A percentile compares a stretch with the other conserved stretches of the same genome.
These are phyloP conservation scores for Scaptomyza caliginosa DNA, from an alignment of 2,888 invertebrate species.

Conservation along the genomic window DNA sequence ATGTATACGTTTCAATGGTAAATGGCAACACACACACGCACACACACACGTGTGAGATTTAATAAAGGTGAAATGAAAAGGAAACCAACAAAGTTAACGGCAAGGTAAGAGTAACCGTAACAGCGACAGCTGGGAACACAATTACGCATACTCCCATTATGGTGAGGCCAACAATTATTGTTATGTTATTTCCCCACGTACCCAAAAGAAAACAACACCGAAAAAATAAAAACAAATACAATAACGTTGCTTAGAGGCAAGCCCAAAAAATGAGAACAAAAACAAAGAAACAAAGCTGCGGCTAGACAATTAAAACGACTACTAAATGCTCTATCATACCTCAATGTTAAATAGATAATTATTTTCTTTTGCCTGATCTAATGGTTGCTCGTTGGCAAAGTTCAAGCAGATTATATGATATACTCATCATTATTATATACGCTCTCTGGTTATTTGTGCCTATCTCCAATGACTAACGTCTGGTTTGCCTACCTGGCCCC, in stretches of 20 bases:
- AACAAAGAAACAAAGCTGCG: not conserved
- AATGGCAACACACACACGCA: constrained; percentile 10
- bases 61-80: constrained; percentile 48
- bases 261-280: constrained; percentile 13
- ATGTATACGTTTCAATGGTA: no score
- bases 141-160: constrained; percentile 26
- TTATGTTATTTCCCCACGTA: constrained; percentile 34
- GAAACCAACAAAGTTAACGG: constrained; percentile 46
- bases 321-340: constrained; percentile 1
- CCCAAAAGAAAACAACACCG: not conserved
- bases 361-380: not conserved
- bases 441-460: constrained; percentile 20
- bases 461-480: constrained; percentile 12
- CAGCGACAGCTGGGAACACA: constrained; percentile 42
- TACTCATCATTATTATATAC: constrained; percentile 6
- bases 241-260: constrained; percentile 21
- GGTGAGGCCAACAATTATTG: constrained; percentile 32
- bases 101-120: not conserved
- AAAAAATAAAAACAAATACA: not conserved
- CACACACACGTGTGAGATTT: constrained; percentile 4
- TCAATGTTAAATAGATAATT: no score
- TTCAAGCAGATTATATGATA: not conserved
- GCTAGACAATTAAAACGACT: not conserved
- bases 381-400: not conserved
- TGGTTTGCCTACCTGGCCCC: constrained; percentile 12